phyloP scores from a whole-genome alignment of 92 coral and sea anemone species.

The Blastomussa wellsi region DNA sequence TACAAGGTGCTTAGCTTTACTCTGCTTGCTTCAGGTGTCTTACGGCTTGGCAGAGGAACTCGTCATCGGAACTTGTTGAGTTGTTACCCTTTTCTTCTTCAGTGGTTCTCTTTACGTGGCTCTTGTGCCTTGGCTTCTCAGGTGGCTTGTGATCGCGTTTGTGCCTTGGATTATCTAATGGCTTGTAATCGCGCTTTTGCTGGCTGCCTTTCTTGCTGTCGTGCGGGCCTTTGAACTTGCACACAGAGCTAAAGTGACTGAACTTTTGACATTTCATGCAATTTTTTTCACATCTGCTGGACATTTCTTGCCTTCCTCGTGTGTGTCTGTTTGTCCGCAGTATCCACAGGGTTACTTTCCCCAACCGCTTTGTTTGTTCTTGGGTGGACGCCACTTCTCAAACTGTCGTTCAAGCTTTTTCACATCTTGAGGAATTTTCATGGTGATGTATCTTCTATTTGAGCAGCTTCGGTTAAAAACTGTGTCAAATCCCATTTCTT shows the following conservation, averaged over 20 bases:
- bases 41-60: slow-evolving; percentile 38
- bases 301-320: slow-evolving; percentile 15
- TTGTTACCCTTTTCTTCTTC: slow-evolving; percentile 4
- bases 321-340: not conserved
- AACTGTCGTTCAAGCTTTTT: not conserved
- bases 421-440: slow-evolving; percentile 37
- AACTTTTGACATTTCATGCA: slow-evolving; percentile 58
- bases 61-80: slow-evolving; percentile 46
- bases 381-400: not conserved
- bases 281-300: slow-evolving; percentile 57
- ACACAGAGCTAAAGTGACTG: slow-evolving; percentile 59
- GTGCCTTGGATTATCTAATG: not conserved
- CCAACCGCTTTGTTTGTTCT: not conserved
- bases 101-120: slow-evolving; percentile 22
- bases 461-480: slow-evolving; percentile 63
- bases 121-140: not conserved
- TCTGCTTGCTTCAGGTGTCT: slow-evolving; percentile 33
- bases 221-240: slow-evolving; percentile 4
- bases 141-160: not conserved
- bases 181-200: not conserved
- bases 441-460: slow-evolving; percentile 55
- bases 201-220: not conserved
- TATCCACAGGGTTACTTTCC: not conserved
- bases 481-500: slow-evolving; percentile 62
- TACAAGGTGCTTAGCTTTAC: not conserved